These are phyloP conservation scores for Eutolmus rufibarbis DNA, from an alignment of 2,888 invertebrate genomes.

Conservation along the genomic window DNA sequence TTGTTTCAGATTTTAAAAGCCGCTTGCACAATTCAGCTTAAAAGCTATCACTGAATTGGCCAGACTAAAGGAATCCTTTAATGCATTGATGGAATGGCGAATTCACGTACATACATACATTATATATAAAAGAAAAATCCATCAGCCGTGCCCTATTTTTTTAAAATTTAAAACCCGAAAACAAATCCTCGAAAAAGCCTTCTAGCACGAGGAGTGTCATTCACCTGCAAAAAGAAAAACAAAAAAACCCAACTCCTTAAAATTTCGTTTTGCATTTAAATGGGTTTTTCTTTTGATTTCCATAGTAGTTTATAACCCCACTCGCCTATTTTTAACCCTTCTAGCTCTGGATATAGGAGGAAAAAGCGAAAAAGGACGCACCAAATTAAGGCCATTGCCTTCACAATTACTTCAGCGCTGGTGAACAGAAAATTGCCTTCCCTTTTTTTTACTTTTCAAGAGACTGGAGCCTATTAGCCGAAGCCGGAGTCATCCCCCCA, in stretches of 20 bases:
- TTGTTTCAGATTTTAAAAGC: neutral
- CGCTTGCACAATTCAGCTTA: neutral
- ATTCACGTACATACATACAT: too few species aligned
- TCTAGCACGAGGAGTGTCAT: neutral
- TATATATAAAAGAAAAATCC: neutral
- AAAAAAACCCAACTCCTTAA: neutral
- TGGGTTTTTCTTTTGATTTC: neutral
- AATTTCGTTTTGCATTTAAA: neutral
- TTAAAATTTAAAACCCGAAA: neutral
- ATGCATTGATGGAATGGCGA: neutral
- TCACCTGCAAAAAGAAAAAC: neutral
- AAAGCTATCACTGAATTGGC: neutral
- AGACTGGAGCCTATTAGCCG: neutral
- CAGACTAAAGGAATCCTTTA: neutral
- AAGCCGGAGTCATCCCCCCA: neutral
- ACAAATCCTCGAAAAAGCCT: neutral
- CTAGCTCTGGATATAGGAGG: neutral
- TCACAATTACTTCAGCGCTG: neutral
- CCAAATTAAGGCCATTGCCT: slow-evolving; percentile 28
- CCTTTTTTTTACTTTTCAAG: neutral
- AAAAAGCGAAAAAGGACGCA: neutral
- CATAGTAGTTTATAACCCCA: neutral
- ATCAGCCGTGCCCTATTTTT: neutral
- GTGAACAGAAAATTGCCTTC: neutral
- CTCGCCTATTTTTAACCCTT: neutral